Evolutionary conservation across 2,113 vertebrate species (phyloP).

Genomic region (Elephas maximus): DNA sequence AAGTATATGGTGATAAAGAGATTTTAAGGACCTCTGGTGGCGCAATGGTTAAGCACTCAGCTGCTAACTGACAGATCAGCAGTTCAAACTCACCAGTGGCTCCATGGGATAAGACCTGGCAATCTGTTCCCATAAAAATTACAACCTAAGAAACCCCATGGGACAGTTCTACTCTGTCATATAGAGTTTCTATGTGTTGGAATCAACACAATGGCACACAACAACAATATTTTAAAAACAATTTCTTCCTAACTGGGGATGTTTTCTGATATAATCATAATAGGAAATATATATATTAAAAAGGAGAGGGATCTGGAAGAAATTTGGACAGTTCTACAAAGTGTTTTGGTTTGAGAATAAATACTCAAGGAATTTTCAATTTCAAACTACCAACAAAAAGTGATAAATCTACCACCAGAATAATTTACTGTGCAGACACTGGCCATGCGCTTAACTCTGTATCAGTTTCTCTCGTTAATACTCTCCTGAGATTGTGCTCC

Average conservation of each 20-base stretch:
- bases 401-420: not conserved
- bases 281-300: not conserved
- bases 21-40: too few relatives aligned
- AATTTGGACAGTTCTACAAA: not conserved
- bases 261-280: not conserved
- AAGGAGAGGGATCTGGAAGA: not conserved
- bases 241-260: not conserved
- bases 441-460: not conserved
- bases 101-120: too few relatives aligned
- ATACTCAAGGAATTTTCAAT: not conserved
- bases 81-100: too few relatives aligned
- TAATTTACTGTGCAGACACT: not conserved
- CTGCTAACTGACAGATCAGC: too few relatives aligned
- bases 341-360: not conserved
- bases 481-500: not conserved
- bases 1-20: not conserved
- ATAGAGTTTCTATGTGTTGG: too few relatives aligned
- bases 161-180: too few relatives aligned
- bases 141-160: too few relatives aligned
- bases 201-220: too few relatives aligned
- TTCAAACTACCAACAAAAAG: not conserved
- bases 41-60: too few relatives aligned
- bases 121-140: too few relatives aligned
- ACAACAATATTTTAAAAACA: not conserved
- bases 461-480: not conserved